A percentile compares a stretch with the other conserved stretches of the same genome.
phyloP scores from a whole-genome alignment of 2,888 invertebrate genomes.

The Drosophila atripex region DNA sequence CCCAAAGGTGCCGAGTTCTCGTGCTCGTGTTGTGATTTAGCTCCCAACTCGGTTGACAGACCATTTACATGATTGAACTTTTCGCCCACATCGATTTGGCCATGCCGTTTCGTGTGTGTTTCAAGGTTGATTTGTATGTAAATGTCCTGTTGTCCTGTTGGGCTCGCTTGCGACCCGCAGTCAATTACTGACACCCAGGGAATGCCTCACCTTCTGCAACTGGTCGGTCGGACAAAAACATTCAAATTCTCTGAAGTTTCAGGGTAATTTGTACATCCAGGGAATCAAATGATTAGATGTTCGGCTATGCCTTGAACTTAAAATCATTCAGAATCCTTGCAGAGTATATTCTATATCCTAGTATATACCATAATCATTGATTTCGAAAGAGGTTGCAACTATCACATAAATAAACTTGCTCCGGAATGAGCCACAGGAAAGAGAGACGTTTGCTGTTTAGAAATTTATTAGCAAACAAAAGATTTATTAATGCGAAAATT shows the following conservation, averaged over 20 bases:
- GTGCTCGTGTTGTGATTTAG: conserved; percentile 28
- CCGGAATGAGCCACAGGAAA: not conserved
- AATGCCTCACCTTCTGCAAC: not conserved
- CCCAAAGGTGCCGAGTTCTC: not conserved
- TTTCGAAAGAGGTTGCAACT: conserved; percentile 2
- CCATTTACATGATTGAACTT: conserved; percentile 47
- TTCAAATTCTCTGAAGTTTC: conserved; percentile 13
- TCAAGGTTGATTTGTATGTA: conserved; percentile 22
- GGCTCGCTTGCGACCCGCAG: conserved; percentile 17
- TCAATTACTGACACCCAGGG: conserved; percentile 32
- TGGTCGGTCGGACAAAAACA: conserved; percentile 6
- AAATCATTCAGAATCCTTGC: not conserved
- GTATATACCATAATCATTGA: not conserved
- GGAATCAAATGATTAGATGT: conserved; percentile 24
- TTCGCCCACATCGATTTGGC: conserved; percentile 2
- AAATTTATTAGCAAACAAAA: conserved; percentile 72
- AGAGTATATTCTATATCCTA: not conserved
- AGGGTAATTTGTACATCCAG: conserved; percentile 14
- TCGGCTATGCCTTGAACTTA: conserved; percentile 23
- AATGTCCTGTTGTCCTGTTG: conserved; percentile 34
- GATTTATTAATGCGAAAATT: conserved; percentile 73
- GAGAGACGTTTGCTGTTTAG: conserved; percentile 49
- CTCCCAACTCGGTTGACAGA: conserved; percentile 21
- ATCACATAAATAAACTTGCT: conserved; percentile 36
- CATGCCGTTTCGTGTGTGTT: conserved; percentile 4